Percentiles rank a stretch among this genome's conserved stretches.
Evolutionary conservation across 2,888 invertebrate species (phyloP).

Genomic region (Nomada hirtipes): DNA sequence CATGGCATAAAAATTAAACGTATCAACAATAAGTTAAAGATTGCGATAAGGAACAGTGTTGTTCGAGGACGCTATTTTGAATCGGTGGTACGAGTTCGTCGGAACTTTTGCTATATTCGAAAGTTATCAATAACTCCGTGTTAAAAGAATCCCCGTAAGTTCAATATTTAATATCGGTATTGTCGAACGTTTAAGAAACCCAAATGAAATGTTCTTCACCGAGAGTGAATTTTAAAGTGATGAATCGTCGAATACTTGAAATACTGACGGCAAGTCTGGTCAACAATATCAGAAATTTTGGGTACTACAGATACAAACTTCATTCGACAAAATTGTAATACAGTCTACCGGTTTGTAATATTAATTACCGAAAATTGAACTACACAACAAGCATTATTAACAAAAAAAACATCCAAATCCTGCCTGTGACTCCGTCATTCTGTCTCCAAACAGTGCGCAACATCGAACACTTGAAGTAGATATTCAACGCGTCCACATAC

Average conservation of each 20-base stretch:
- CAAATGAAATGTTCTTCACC: too few relatives aligned
- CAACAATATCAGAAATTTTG: neutral
- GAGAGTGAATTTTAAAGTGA: too few relatives aligned
- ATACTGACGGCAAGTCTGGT: neutral
- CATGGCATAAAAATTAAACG: conserved; percentile 56
- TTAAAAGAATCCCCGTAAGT: neutral
- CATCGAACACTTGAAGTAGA: too few relatives aligned
- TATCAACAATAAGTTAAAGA: conserved; percentile 61
- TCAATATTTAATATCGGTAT: too few relatives aligned
- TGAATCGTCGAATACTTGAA: too few relatives aligned
- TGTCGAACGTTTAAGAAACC: neutral
- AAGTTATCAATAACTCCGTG: neutral
- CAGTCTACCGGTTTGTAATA: too few relatives aligned
- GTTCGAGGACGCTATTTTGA: conserved; percentile 9
- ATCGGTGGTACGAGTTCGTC: conserved; percentile 1
- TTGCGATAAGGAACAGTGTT: conserved; percentile 43
- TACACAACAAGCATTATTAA: neutral
- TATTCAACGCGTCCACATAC: too few relatives aligned
- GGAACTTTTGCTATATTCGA: neutral
- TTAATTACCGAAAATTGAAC: too few relatives aligned
- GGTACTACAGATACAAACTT: neutral
- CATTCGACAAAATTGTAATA: too few relatives aligned
- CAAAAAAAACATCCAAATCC: neutral
- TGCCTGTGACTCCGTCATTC: neutral
- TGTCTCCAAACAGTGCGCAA: too few relatives aligned